Base-by-base conservation (phyloP, 2,888 invertebrate species). In the Synanthedon tipuliformis region DNA sequence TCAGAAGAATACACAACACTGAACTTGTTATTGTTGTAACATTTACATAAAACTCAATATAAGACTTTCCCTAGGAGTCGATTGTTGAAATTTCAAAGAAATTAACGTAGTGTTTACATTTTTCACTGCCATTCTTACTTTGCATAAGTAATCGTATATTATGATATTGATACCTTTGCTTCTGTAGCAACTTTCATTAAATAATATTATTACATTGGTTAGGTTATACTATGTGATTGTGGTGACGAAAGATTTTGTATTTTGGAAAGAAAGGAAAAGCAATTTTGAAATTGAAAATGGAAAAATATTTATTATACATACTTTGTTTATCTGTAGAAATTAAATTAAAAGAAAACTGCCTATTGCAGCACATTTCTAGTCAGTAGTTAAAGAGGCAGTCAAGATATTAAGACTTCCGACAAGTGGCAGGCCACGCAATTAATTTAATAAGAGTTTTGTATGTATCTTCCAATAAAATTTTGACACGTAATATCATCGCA, bases 91-190 rank as follows among this genome's bases (percentile, higher is more conserved):
- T 16, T 50, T 16, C 11, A 16, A 50, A n/a, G n/a, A 16, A 23
- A 50, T 34, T 10, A 34, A 34, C 2, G 45, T 45, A 45, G 45
- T 34, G 59, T 55, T 55, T 57, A 63, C 57, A 61, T 61, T 57
- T 61, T 56, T 66, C 73, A 78, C 77, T 78, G 77, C 77, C 77
- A 76, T 76, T 73, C 58, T 66, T 66, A 64, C 68, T 57, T 65
- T 66, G 71, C 70, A 64, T 62, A 45, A 45, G 45, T 45, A 34
- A 34, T 45, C 45, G 41, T 51, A 45, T 45, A 45, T 45, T 45
- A 45, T 45, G 5, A 45, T 45, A 15, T 7, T 13, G 45, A 45
- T 45, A 45, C 34, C 10, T 34, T 34, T 10, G 34, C 34, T 34
- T 34, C 10, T 34, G 34, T 34, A 34, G 34, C 34, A 34, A 34